Evolutionary conservation across 2,888 invertebrate species (phyloP), one percentile per base, ranked within the genome.

Genomic region (Ochlodes sylvanus): DNA sequence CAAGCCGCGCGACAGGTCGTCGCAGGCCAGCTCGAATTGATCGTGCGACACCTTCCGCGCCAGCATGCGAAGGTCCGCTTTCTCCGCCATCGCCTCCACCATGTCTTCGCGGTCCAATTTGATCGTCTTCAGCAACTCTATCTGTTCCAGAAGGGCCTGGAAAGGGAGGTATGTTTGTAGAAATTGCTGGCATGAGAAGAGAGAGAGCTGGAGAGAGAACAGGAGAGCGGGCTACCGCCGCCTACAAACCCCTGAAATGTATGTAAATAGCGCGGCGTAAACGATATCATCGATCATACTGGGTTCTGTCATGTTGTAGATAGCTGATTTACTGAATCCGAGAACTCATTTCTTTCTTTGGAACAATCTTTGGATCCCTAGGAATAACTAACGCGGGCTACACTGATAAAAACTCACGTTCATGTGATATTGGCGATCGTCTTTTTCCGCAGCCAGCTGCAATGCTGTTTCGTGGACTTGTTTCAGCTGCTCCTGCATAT

Each of bases 41-140:
- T 96, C 96, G 70, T 95, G 94, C 0, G 96, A 96, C 7, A 97
- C 96, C 79, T 97, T 97, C 50, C 95, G 93, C 65, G 96, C 95
- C 68, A 97, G 87, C 79, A 94, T 92, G 1, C 94, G 94, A 61
- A 95, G 90, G 79, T 97, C 96, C 0, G 96, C 97, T 84, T 97
- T 97, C 67, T 96, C 96, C 0, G 96, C 96, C 75, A 97, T 89
- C 1, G 96, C 95, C 70, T 96, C 96, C 68, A 95, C 95, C 75
- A 97, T 92, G 74, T 96, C 96, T 74, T 95, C 95, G 70, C 95
- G 95, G 75, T 96, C 96, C 5, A 96, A 94, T 84, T 97, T 97
- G 0, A 95, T 90, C 0, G 92, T 94, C 77, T 95, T 95, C 71
- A 97, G 78, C 14, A 95, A 76, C 75, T 96, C 95, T 57, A 96